phyloP scores from a whole-genome alignment of 2,797 vertebrate genomes.

The Heliangelus exortis region DNA sequence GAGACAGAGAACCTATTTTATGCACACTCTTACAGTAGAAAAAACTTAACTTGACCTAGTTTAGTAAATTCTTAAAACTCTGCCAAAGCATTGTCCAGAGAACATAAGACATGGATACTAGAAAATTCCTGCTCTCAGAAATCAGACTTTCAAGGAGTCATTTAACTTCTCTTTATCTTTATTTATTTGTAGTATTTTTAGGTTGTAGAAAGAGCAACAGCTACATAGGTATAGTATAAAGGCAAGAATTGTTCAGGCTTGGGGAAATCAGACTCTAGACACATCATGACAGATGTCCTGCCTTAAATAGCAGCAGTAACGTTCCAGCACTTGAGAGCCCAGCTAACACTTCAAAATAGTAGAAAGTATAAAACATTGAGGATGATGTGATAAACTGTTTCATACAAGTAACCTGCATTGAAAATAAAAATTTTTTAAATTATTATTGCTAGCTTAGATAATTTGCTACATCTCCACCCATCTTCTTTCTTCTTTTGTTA shows the following conservation, averaged over 20 bases:
- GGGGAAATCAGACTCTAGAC: slow-evolving; percentile 57
- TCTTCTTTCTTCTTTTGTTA: neutral
- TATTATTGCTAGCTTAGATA: neutral
- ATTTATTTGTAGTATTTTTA: neutral
- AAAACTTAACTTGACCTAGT: slow-evolving; percentile 7
- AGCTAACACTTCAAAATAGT: slow-evolving; percentile 34
- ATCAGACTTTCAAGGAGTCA: neutral
- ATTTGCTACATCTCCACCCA: neutral
- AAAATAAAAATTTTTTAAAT: neutral
- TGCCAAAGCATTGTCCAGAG: slow-evolving; percentile 12
- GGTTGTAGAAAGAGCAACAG: neutral
- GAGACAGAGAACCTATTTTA: neutral
- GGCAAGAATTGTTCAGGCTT: slow-evolving; percentile 44
- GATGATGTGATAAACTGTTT: neutral
- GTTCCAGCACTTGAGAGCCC: slow-evolving; percentile 37
- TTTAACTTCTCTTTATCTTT: neutral
- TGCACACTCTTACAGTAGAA: neutral
- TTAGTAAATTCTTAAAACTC: neutral
- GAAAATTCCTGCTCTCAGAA: neutral
- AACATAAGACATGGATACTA: neutral
- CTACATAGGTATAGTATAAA: slow-evolving; percentile 38
- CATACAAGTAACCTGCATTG: neutral
- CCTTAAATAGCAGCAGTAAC: slow-evolving; percentile 56
- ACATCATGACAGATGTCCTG: slow-evolving; percentile 58
- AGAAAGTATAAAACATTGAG: slow-evolving; percentile 37